phyloP scores from a whole-genome alignment of 2,113 vertebrate genomes.

The Lutjanus erythropterus region DNA sequence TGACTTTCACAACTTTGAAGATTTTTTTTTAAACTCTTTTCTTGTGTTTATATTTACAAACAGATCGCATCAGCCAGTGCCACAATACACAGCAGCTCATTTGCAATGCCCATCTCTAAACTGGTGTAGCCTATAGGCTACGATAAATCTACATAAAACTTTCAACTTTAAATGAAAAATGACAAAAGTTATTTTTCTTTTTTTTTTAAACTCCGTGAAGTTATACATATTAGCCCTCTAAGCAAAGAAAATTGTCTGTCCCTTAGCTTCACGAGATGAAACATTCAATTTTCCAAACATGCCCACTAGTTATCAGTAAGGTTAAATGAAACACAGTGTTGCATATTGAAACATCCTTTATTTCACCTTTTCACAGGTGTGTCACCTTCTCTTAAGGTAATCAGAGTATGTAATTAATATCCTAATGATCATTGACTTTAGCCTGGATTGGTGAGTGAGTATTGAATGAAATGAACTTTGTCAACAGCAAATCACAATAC shows the following conservation, averaged over 20 bases:
- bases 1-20: not conserved
- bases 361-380: not conserved
- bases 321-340: not conserved
- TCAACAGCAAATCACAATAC: not conserved
- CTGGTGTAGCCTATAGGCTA: not conserved
- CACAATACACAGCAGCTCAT: not conserved
- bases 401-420: not conserved
- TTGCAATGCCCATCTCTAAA: not conserved
- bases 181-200: not conserved
- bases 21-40: not conserved
- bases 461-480: conserved; percentile 11
- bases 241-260: not conserved
- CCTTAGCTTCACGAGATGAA: not conserved
- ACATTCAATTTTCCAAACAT: not conserved
- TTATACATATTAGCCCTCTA: not conserved
- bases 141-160: too few species aligned
- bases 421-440: not conserved
- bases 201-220: not conserved
- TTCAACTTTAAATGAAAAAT: not conserved
- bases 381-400: not conserved
- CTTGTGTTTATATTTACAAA: not conserved
- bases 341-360: not conserved
- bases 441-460: not conserved
- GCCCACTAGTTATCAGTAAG: not conserved
- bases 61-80: not conserved